Evolutionary conservation across 2,113 vertebrate genomes (phyloP).

Genomic region (Mungos mungo): DNA sequence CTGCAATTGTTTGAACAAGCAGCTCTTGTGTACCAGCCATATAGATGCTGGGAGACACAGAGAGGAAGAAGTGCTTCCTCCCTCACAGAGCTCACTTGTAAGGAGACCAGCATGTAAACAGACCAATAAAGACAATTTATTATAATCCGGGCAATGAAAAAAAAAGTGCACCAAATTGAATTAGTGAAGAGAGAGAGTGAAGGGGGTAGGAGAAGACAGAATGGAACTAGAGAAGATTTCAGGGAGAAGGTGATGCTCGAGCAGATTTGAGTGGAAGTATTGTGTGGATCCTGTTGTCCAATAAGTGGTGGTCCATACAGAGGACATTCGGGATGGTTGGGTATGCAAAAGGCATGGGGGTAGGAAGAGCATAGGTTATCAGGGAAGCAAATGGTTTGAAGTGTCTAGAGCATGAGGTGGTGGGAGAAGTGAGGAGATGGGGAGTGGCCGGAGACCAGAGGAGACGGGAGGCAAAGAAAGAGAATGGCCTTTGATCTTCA

Average conservation of each 20-base stretch:
- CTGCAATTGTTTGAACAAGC: conserved; percentile 18
- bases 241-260: background rate
- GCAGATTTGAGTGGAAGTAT: background rate
- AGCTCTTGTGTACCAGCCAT: background rate
- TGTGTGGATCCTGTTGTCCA: background rate
- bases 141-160: background rate
- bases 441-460: background rate
- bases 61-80: background rate
- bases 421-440: background rate
- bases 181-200: background rate
- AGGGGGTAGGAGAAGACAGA: background rate
- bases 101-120: background rate
- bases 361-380: background rate
- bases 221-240: background rate
- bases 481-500: conserved; percentile 22
- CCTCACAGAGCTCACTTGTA: background rate
- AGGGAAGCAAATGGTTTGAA: conserved; percentile 1
- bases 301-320: background rate
- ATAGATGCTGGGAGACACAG: background rate
- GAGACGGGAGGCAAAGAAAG: background rate
- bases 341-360: background rate
- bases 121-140: background rate
- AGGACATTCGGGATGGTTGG: background rate
- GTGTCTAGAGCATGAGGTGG: background rate
- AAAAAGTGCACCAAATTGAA: background rate